Percentiles rank a stretch among this genome's conserved stretches.
These are phyloP conservation scores for Dinoponera quadriceps DNA, from an alignment of 1,140 invertebrate species.

Conservation along the genomic window DNA sequence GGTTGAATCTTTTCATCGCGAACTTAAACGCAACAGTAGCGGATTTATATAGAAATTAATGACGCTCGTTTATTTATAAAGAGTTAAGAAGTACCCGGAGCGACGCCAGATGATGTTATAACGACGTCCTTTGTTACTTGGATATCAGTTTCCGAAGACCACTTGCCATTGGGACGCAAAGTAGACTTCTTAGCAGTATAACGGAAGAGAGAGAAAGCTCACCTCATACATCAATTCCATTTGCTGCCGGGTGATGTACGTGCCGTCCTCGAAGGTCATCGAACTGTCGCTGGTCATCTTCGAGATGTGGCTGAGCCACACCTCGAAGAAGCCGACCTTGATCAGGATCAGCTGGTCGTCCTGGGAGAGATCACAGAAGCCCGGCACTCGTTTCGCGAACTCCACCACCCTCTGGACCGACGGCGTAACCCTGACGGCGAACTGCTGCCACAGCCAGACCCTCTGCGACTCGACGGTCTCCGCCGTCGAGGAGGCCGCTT, in stretches of 20 bases:
- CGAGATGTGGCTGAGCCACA: conserved; percentile 96
- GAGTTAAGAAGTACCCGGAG: no score
- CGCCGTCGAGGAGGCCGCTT: conserved; percentile 89
- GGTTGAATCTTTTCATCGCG: no score
- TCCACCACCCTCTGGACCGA: conserved; percentile 96
- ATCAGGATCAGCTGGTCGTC: conserved; percentile 98
- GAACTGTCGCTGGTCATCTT: conserved; percentile 92
- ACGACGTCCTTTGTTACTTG: no score
- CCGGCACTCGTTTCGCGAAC: conserved; percentile 96
- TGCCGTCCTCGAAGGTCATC: conserved; percentile 97
- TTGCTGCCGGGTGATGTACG: conserved; percentile 93
- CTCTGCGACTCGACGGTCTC: conserved; percentile 89
- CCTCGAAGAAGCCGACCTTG: conserved; percentile 98
- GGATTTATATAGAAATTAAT: no score
- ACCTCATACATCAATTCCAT: conserved; percentile 97
- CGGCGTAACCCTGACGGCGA: conserved; percentile 92
- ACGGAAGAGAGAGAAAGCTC: conserved; percentile 76
- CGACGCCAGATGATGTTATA: no score
- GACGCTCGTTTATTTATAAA: no score
- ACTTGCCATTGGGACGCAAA: no score
- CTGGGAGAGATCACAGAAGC: conserved; percentile 94
- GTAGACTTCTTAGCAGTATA: no score
- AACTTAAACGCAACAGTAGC: no score
- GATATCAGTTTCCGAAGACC: no score
- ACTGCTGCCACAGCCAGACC: conserved; percentile 92